Percentiles rank a stretch among this genome's conserved stretches.
phyloP scores from a whole-genome alignment of 2,113 vertebrate genomes.

The rat (Rattus norvegicus) region DNA sequence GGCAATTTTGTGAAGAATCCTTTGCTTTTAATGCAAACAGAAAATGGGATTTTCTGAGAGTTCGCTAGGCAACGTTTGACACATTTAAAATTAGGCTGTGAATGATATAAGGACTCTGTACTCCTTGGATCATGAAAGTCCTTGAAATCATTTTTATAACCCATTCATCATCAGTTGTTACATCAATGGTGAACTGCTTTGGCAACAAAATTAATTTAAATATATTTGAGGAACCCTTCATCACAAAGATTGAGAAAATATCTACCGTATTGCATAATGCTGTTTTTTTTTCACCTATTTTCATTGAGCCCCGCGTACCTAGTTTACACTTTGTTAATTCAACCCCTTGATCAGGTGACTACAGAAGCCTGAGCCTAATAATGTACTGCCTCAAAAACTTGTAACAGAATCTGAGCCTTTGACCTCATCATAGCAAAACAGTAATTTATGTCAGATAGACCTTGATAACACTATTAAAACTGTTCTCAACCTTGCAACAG shows the following conservation, averaged over 20 bases:
- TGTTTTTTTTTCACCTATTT: constrained; percentile 6
- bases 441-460: constrained; percentile 74
- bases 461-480: constrained; percentile 72
- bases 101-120: neutral
- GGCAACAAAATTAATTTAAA: constrained; percentile 51
- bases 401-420: constrained; percentile 48
- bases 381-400: constrained; percentile 48
- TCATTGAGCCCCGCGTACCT: neutral
- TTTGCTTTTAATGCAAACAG: neutral
- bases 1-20: neutral
- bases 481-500: constrained; percentile 67
- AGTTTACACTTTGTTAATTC: neutral
- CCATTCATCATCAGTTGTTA: constrained; percentile 20
- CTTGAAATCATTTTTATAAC: constrained; percentile 1
- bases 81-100: neutral
- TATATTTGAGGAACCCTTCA: constrained; percentile 29
- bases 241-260: constrained; percentile 39
- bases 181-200: constrained; percentile 33
- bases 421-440: constrained; percentile 56
- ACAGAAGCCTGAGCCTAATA: constrained; percentile 57
- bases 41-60: neutral
- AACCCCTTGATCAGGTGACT: constrained; percentile 16
- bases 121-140: neutral
- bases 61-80: neutral
- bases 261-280: neutral